Evolutionary conservation across 2,888 invertebrate species (phyloP), one percentile per base, ranked within the genome.

Genomic region (Sylvicola cinctus): DNA sequence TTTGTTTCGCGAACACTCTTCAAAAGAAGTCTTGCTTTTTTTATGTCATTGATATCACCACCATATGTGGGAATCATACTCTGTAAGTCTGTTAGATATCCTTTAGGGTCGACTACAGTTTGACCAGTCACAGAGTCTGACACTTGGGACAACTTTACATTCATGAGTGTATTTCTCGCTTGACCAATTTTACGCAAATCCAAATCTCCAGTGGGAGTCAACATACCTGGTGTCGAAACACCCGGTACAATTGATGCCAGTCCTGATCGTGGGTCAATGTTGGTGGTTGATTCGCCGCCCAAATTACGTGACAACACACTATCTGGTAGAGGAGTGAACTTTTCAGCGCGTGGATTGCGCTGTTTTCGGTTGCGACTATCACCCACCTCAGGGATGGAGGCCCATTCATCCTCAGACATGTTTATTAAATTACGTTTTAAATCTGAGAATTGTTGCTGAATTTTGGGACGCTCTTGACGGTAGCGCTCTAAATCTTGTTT

Each of bases 21-120:
- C 28, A 99, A 57, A 28, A 99, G 58, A 36, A 95, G 60, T 36
- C 98, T 66, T 0, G 96, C 98, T 53, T 96, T 96, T 54, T 96
- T 96, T 11, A 95, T 93, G 49, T 95, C 95, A 54, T 88, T 90
- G 29, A 95, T 93, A 52, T 95, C 96, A 3, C 95, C 95, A 1
- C 96, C 96, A 49, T 95, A 91, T 0, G 90, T 87, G 0, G 98
- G 98, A 47, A 98, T 87, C 95, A 98, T 98, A 15, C 93, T 93
- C 52, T 98, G 95, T 32, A 99, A 62, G 57, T 98, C 98, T 1
- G 98, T 99, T n/a, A 99, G 68, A 53, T 99, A 99, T 2, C 98
- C 98, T 57, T 98, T 98, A 0, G 98, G 98, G 61, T 99, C 98
- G 0, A 99, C 95, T 0, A 98, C 96, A 0, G 98, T 99, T 61